Evolutionary conservation across 2,797 vertebrate genomes (phyloP).

Genomic region (Cryptoprocta ferox): DNA sequence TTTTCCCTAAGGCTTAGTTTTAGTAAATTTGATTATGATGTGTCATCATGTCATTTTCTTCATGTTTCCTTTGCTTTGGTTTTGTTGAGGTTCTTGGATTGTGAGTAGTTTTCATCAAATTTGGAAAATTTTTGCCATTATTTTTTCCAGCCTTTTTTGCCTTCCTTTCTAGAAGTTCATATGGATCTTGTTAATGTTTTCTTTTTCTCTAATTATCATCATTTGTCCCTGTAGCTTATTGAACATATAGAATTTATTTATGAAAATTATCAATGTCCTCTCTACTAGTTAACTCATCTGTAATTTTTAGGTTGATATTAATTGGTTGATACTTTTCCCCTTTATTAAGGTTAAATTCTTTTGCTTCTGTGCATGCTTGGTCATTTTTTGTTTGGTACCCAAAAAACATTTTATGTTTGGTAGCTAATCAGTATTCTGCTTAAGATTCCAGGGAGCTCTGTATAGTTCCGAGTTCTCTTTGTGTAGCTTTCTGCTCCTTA

Average conservation of each 20-base stretch:
- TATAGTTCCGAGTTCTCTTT: background rate
- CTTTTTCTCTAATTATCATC: background rate
- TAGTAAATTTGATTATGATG: background rate
- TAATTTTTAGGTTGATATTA: background rate
- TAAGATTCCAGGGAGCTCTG: background rate
- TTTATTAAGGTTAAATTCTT: background rate
- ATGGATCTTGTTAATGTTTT: background rate
- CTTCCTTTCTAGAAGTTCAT: background rate
- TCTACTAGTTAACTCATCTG: background rate
- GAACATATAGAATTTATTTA: background rate
- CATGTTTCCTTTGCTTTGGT: background rate
- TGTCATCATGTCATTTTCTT: background rate
- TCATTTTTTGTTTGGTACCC: background rate
- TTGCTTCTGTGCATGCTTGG: background rate
- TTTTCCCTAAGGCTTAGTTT: background rate
- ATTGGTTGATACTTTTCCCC: background rate
- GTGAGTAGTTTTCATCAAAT: background rate
- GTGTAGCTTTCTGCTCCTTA: background rate
- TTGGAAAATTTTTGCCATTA: background rate
- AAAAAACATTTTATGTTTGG: background rate
- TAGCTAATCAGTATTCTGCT: background rate
- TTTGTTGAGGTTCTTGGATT: slow-evolving; percentile 2
- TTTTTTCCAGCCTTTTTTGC: background rate
- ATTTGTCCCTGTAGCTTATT: background rate
- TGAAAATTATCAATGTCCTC: background rate